Conservation (phyloP, 2,113 vertebrate species). For the Dasyornis broadbenti region DNA sequence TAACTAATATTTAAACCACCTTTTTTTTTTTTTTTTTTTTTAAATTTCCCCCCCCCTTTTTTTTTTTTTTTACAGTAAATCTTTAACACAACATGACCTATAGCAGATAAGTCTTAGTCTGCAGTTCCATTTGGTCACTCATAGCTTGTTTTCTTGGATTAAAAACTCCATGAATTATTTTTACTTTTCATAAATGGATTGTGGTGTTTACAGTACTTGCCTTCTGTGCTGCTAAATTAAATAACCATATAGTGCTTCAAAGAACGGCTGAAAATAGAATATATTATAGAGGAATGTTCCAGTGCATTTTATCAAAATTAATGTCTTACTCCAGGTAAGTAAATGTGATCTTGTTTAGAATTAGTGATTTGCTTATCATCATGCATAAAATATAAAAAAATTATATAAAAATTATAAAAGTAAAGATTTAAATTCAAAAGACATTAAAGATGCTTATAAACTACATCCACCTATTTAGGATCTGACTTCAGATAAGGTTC, state of each 20-base stretch:
- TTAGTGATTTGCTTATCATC: background rate
- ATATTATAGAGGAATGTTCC: background rate
- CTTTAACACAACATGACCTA: background rate
- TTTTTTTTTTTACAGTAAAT: background rate
- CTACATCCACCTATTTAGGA: background rate
- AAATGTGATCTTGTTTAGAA: background rate
- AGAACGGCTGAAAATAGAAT: slow-evolving; percentile 26
- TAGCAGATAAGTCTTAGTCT: background rate
- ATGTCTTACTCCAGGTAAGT: background rate
- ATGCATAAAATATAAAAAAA: background rate
- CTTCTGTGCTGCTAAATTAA: background rate
- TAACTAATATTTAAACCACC: background rate
- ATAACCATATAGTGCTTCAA: background rate
- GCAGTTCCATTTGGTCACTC: background rate
- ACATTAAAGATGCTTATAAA: background rate
- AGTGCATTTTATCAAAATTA: background rate
- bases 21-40: background rate
- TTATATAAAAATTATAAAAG: background rate
- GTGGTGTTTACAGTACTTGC: slow-evolving; percentile 36
- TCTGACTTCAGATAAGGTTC: background rate
- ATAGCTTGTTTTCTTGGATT: background rate
- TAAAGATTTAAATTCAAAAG: background rate
- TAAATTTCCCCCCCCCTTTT: too few relatives aligned
- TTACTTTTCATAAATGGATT: slow-evolving; percentile 15
- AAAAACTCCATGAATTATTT: slow-evolving; percentile 10